Evolutionary conservation across 2,797 vertebrate genomes (phyloP), one percentile per base, ranked within the genome.

Genomic region (Gobionotothen gibberifrons): DNA sequence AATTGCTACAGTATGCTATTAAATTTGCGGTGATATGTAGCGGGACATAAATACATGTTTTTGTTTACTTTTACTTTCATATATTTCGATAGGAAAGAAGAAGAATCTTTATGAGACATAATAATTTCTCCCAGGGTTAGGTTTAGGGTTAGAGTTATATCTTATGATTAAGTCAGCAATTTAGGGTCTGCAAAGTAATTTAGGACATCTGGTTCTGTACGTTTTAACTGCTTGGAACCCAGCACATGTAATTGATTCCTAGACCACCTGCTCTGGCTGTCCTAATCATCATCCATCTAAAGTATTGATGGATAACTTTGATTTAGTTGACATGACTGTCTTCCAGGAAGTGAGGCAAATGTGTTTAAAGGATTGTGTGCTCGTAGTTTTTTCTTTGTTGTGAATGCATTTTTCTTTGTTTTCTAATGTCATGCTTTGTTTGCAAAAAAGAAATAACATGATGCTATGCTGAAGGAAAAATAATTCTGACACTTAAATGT

Each of bases 261-360:
- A 16, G 21, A 26, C 49, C 29, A 63, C n/a, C 56, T 53, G 53
- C 60, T 51, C 14, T 15, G 60, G 52, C 70, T 54, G 58, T 81
- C 67, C 54, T 72, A 72, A 87, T 87, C 73, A 85, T 82, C 84
- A 84, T 87, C 84, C 51, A 76, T 88, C 83, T 80, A 6, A 67
- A 47, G 57, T 72, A 83, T 85, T 78, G 87, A 89, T 69, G 14
- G 51, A 76, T 68, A 60, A 29, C 51, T 19, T 14, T 78, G 61
- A 72, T 76, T 69, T 70, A 74, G 53, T 5, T 55, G 62, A 62
- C n/a, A 2, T 40, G 17, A 48, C 3, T 21, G 32, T 36, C 32
- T 36, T 36, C 32, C 32, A 36, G 32, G 32, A 36, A 36, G 32
- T 36, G 7, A 36, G 26, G 4, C 26, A 26, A 26, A 26, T 26